Conservation (phyloP, 2,113 vertebrate species). For the Boleophthalmus pectinirostris region DNA sequence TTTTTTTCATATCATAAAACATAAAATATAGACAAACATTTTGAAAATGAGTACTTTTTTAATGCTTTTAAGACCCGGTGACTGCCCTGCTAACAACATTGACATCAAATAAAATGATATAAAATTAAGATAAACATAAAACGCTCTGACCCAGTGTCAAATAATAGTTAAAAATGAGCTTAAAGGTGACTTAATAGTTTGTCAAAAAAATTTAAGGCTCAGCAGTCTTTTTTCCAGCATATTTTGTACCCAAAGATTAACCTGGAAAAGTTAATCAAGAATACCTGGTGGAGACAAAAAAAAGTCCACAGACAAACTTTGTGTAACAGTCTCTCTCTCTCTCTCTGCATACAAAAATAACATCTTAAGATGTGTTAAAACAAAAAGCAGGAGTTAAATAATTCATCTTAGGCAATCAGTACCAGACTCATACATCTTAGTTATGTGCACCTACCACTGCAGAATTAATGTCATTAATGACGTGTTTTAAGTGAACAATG, state of each 20-base stretch:
- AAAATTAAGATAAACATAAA: slow-evolving; percentile 8
- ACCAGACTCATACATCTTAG: not conserved
- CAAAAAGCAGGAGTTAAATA: slow-evolving; percentile 11
- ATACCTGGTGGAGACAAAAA: not conserved
- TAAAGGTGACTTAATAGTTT: slow-evolving; percentile 34
- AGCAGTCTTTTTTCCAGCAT: slow-evolving; percentile 46
- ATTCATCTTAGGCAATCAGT: not conserved
- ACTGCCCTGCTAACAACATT: not conserved
- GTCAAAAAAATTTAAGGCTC: slow-evolving; percentile 6
- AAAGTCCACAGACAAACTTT: slow-evolving; percentile 21
- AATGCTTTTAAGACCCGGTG: not conserved
- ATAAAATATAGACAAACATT: too few species aligned
- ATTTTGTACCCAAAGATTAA: slow-evolving; percentile 33
- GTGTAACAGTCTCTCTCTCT: slow-evolving; percentile 5
- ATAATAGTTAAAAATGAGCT: slow-evolving; percentile 16
- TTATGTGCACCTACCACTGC: not conserved
- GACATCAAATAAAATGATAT: not conserved
- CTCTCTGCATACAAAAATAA: not conserved
- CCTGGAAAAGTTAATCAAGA: slow-evolving; percentile 11
- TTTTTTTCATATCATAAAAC: too few species aligned
- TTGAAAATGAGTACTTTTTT: not conserved
- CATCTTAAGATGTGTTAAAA: slow-evolving; percentile 9
- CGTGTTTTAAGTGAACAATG: not conserved
- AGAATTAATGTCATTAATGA: not conserved
- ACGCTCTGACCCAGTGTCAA: slow-evolving; percentile 10